Evolutionary conservation across 2,113 vertebrate genomes (phyloP), one percentile per base, ranked within the genome.

Genomic region (Mormyrus lacerda): DNA sequence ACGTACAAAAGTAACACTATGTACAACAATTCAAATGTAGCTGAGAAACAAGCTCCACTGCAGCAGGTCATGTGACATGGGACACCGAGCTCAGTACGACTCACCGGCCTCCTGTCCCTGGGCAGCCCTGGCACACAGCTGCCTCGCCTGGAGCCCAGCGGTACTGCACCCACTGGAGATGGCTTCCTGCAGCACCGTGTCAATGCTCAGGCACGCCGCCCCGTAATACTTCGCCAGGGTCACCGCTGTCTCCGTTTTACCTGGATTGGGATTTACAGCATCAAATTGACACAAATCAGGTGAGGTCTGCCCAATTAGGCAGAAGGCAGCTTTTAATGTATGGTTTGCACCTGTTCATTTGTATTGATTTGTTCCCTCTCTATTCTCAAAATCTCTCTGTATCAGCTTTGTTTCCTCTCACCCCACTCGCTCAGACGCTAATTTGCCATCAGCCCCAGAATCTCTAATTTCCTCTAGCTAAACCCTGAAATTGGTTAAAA

Each of bases 151-250:
- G 42, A 95, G 91, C 31, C 95, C 96, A 0, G 93, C 91, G 0
- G 76, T 10, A 19, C 93, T 97, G 88, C n/a, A 93, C 5, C 95
- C 92, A 0, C 94, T 93, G 0, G 91, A 91, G 45, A 97, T 90
- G n/a, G 95, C 96, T 61, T 98, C 96, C 89, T 94, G 91, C 39
- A 99, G 93, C 48, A 97, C 88, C 0, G 93, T 44, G 17, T 99
- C 96, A 0, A 99, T 90, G 89, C 86, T 95, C 88, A 99, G 88
- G 91, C 94, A 95, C 0, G 93, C 93, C 0, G 93, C 94, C 0
- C 88, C 92, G 0, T 98, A 99, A 90, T 95, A 91, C 61, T 47
- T 93, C 2, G 97, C 96, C 76, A 99, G 89, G 82, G 87, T 91
- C 0, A 91, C 88, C 0, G 97, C 95, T 0, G 92, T 91, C 0